Evolutionary conservation across 2,797 vertebrate species (phyloP), one percentile per base, ranked within the genome.

Genomic region (Eulemur albifrons): DNA sequence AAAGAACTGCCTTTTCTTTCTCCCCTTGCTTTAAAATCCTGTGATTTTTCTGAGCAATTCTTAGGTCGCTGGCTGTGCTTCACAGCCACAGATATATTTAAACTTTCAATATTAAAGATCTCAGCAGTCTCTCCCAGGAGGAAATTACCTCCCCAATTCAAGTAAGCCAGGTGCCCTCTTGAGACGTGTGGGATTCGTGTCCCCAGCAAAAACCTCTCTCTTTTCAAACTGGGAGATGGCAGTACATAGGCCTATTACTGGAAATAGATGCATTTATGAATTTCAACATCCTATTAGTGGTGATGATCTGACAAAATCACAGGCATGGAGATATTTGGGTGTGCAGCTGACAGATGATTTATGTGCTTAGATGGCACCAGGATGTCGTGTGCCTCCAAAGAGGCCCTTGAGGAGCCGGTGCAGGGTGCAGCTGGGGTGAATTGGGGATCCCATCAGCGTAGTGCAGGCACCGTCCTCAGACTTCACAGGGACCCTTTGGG

Each of bases 241-340:
- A n/a, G 96, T 57, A 45, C 67, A 54, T 27, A 75, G 81, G 32
- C 84, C 92, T 95, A 54, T 92, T 81, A 73, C 93, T 96, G 61
- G 93, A 93, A 97, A 94, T 93, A 96, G 96, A 97, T 1, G 21
- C 87, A 63, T 93, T 97, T 96, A 61, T 92, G 96, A 97, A 97
- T 97, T 95, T 94, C 92, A 97, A 76, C 95, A 81, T 85, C 93
- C 69, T 94, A 91, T 96, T 96, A 95, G 93, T 38, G 50, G 50
- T 86, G 95, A 97, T 92, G 94, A 96, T 95, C 90, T 93, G 97
- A 97, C 92, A 96, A 88, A 97, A 92, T 86, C 94, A 82, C 5
- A 25, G 84, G 92, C 95, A 87, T 45, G 48, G 90, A 94, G 96
- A 88, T 93, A 95, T 97, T 95, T 96, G 95, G 96, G 97, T 96